Base-by-base conservation (phyloP, 2,113 vertebrate species). In the Glareola pratincola region DNA sequence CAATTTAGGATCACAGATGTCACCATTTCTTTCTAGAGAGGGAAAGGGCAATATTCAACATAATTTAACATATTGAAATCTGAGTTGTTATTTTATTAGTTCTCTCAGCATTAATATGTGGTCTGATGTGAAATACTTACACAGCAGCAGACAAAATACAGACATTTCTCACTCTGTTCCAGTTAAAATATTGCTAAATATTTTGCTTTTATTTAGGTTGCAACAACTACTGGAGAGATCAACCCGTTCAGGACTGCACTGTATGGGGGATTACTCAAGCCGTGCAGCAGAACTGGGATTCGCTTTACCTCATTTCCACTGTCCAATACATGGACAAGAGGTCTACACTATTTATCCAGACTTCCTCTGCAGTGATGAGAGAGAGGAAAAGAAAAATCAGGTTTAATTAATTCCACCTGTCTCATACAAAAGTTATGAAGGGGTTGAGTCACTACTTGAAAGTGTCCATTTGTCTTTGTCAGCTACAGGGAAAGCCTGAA, bases 161-260 rank as follows among this genome's bases (percentile, higher is more conserved):
- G 69, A 71, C n/a, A 71, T 68, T 69, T 81, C 41, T 88, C 14
- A 76, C 23, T 73, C 37, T 13, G 3, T 41, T 92, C 36, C 59
- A 69, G 23, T 56, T 91, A 79, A 96, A 94, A 79, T 94, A 91
- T 92, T 95, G 53, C 19, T 88, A 96, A 75, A 92, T 32, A 37
- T 47, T 67, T 32, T 75, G 32, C 19, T 71, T 90, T 90, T 74
- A 78, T 69, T 94, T 90, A 79, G 29, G 17, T 54, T 90, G 26
- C 51, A 79, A 3, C n/a, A 59, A 72, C 56, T 85, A 41, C 39
- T 60, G 39, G 41, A 77, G 36, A 36, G 30, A 57, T 72, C 47
- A 79, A 8, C 5, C 23, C 83, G 30, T 32, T 56, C 36, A 80
- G 19, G 34, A 39, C 39, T 86, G 18, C 34, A 27, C 2, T 45